phyloP scores from a whole-genome alignment of 1,140 invertebrate species.

The Aricia agestis region DNA sequence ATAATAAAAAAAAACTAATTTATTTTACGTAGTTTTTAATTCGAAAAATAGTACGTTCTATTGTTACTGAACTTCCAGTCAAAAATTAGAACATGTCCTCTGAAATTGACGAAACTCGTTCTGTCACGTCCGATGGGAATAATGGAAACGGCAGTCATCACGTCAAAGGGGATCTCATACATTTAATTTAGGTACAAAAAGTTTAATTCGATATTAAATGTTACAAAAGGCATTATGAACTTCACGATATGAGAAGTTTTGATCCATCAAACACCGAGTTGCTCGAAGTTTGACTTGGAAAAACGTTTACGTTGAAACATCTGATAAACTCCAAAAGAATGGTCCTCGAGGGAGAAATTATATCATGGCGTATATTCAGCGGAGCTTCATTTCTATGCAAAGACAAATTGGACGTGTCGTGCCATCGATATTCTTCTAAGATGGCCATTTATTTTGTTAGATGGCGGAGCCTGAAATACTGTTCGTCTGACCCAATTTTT shows the following conservation, averaged over 20 bases:
- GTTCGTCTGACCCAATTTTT: constrained; percentile 5
- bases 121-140: no score
- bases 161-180: no score
- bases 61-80: no score
- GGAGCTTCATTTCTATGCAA: neutral
- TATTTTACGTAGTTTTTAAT: no score
- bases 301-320: neutral
- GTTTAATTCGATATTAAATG: no score
- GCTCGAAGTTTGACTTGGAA: neutral
- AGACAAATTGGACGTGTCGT: constrained; percentile 2
- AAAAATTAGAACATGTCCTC: no score
- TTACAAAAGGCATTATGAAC: neutral
- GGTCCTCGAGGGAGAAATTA: neutral
- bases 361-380: neutral
- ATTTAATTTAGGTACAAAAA: no score
- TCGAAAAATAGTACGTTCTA: no score
- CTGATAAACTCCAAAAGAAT: neutral
- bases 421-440: neutral
- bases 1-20: no score
- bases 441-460: neutral
- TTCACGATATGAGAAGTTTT: neutral
- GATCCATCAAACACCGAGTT: neutral
- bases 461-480: neutral
- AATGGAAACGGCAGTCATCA: no score
- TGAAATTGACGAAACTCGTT: no score